These are phyloP conservation scores for Scelioninae gen. 2 DNA, from an alignment of 2,888 invertebrate species.

Conservation along the genomic window DNA sequence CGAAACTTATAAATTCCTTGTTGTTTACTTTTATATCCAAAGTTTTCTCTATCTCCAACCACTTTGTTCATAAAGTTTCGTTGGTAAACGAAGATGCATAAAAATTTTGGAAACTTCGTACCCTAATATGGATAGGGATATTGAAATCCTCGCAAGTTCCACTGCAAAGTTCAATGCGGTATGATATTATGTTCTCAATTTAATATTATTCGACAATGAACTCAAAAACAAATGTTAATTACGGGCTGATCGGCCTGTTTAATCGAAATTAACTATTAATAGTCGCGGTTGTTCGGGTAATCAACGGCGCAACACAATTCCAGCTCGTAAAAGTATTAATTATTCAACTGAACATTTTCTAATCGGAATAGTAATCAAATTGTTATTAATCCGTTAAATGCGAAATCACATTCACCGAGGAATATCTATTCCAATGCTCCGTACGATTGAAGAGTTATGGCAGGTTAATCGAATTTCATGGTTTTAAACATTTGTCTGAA, in stretches of 20 bases:
- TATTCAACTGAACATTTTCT: neutral
- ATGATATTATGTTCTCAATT: no score
- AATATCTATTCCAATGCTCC: slow-evolving; percentile 32
- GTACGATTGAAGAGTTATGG: slow-evolving; percentile 41
- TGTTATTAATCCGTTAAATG: slow-evolving; percentile 2
- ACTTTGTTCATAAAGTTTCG: no score
- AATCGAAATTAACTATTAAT: slow-evolving; percentile 15
- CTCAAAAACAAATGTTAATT: no score
- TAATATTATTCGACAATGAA: no score
- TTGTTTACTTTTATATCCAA: no score
- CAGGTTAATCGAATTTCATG: slow-evolving; percentile 49
- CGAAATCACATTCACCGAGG: neutral
- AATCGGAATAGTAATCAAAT: slow-evolving; percentile 7
- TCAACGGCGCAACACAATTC: slow-evolving; percentile 1
- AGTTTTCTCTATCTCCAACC: no score
- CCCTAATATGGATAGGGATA: no score
- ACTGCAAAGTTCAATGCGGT: no score
- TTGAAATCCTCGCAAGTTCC: no score
- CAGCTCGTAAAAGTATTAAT: neutral
- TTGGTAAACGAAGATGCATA: no score
- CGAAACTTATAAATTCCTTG: no score
- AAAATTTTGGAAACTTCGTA: no score
- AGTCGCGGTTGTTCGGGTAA: neutral
- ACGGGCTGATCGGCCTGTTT: neutral
- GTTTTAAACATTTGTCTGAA: slow-evolving; percentile 53